Evolutionary conservation across 1,140 invertebrate genomes (phyloP), one percentile per base, ranked within the genome.

Genomic region (Drosophila miranda): DNA sequence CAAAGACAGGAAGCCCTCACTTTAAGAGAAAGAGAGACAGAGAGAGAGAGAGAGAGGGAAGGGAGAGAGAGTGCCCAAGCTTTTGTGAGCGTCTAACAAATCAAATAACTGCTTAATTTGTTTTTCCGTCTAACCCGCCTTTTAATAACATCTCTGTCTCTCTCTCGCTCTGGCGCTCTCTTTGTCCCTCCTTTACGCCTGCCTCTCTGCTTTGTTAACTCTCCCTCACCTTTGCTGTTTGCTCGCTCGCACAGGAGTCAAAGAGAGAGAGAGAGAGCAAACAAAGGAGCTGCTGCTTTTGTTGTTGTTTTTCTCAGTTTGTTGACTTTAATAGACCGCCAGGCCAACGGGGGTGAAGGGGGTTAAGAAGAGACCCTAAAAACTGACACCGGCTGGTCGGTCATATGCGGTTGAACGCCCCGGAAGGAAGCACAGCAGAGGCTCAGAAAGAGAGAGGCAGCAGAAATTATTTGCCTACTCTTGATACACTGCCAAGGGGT

Each of bases 101-200:
- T 74, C 82, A 86, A 87, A 86, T 86, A 86, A 87, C 81, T 87
- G 81, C 82, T 86, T 86, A 86, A 86, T 86, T 86, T 86, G 81
- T 86, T 86, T 77, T 78, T 67, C 46, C 76, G 45, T 57, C 23
- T 48, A 38, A 51, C 55, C 60, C 61, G 34, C 42, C 23, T 11
- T 13, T 28, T 16, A 14, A 48, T 21, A 21, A 48, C 21, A 54
- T 50, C 49, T 16, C 30, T 2, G 8, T 9, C 30, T 2, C 2
- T n/a, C 48, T 23, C 30, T 34, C 46, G 34, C 11, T 38, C 11
- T 38, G 34, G 11, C 34, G 34, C 34, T 38, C 34, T 41, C 38
- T 8, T 45, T 14, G 43, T 19, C 43, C 14, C 6, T 8, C 13
- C 26, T 6, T 26, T 50, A 38, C 34, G 34, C 34, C 34, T 5